These are phyloP conservation scores for Phocides pigmalion DNA, from an alignment of 1,140 invertebrate species.

Conservation along the genomic window DNA sequence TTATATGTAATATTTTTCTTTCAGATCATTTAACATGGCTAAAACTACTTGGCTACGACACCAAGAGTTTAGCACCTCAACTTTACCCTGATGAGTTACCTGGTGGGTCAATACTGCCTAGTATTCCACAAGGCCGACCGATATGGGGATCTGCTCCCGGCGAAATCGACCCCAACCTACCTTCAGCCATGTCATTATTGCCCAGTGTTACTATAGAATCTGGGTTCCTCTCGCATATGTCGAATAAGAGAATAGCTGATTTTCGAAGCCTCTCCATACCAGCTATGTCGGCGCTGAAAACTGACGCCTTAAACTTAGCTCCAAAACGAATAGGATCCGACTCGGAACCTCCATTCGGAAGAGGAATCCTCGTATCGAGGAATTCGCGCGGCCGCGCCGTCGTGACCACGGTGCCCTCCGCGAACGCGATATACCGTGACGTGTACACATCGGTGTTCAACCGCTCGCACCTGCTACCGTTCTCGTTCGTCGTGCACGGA, in stretches of 20 bases:
- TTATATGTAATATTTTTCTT: conserved; percentile 54
- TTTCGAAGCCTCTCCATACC: conserved; percentile 89
- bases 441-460: conserved; percentile 98
- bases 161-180: conserved; percentile 75
- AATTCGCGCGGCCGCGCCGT: conserved; percentile 91
- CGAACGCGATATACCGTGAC: conserved; percentile 94
- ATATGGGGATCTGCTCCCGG: conserved; percentile 85
- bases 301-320: conserved; percentile 88
- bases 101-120: conserved; percentile 85
- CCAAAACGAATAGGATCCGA: conserved; percentile 89
- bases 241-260: conserved; percentile 89
- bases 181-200: conserved; percentile 78
- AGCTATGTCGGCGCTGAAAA: conserved; percentile 89
- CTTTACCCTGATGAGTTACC: conserved; percentile 88
- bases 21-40: conserved; percentile 94
- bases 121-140: conserved; percentile 84
- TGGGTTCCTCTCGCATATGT: conserved; percentile 91
- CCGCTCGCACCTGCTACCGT: conserved; percentile 93
- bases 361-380: conserved; percentile 94
- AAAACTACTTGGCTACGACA: conserved; percentile 91
- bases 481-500: conserved; percentile 95
- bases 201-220: conserved; percentile 89
- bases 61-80: conserved; percentile 94
- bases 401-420: conserved; percentile 93
- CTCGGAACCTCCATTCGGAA: conserved; percentile 94